These are phyloP conservation scores for Buphagus erythrorhynchus DNA, from an alignment of 2,797 vertebrate species.

Conservation along the genomic window DNA sequence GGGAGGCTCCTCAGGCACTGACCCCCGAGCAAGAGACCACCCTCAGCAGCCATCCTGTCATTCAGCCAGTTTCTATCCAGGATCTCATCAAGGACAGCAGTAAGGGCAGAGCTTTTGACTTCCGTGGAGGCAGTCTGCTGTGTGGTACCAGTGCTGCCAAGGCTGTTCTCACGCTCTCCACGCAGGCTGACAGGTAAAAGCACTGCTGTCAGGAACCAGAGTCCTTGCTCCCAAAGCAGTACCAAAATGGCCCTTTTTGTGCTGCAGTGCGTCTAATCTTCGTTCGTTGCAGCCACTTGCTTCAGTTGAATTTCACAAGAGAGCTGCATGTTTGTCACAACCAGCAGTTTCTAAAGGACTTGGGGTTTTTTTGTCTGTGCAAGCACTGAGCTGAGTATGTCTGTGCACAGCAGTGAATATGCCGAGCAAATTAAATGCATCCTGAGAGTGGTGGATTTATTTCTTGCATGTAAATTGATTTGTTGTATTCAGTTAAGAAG, in stretches of 20 bases:
- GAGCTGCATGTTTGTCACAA: neutral
- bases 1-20: slow-evolving; percentile 66
- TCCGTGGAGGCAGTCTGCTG: slow-evolving; percentile 87
- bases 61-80: slow-evolving; percentile 90
- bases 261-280: neutral
- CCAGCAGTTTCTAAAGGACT: neutral
- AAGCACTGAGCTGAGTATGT: neutral
- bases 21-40: slow-evolving; percentile 77
- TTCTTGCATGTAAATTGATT: neutral
- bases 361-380: neutral
- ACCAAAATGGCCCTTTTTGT: neutral
- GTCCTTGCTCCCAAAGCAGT: neutral
- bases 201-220: neutral
- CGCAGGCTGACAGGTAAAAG: slow-evolving; percentile 90
- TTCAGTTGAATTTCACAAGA: neutral
- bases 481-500: neutral
- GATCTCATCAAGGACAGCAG: slow-evolving; percentile 88
- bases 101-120: slow-evolving; percentile 84
- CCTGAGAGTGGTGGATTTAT: neutral
- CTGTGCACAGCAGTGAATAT: neutral
- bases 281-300: neutral
- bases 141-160: slow-evolving; percentile 85
- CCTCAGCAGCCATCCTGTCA: slow-evolving; percentile 83
- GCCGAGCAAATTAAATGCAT: neutral
- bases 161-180: slow-evolving; percentile 91